A percentile compares a stretch with the other conserved stretches of the same genome.
These are phyloP conservation scores for Heliocidaris tuberculata DNA, from an alignment of 35 echinoderm and acorn worm genomes.

Conservation along the genomic window DNA sequence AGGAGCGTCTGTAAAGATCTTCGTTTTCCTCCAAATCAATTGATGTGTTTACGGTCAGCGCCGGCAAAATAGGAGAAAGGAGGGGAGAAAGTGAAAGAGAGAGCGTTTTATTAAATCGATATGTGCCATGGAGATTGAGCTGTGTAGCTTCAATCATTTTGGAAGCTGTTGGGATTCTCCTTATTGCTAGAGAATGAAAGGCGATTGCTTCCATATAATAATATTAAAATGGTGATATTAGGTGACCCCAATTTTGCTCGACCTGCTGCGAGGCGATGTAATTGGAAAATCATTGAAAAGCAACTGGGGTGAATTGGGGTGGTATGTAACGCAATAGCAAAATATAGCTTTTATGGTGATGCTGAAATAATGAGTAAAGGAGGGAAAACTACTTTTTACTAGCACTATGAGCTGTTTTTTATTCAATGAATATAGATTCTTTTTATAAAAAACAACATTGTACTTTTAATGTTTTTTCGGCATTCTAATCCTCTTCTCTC, in stretches of 20 bases:
- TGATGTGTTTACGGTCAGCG: constrained; percentile 34
- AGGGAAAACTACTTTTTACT: background rate
- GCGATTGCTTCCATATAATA: background rate
- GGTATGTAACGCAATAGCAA: too few relatives aligned
- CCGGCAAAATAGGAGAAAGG: background rate
- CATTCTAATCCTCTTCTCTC: too few relatives aligned
- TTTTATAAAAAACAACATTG: background rate
- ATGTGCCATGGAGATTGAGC: background rate
- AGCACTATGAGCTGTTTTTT: background rate
- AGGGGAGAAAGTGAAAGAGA: background rate
- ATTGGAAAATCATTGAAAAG: background rate
- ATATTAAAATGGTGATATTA: constrained; percentile 14
- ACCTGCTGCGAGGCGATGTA: background rate
- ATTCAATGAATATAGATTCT: background rate
- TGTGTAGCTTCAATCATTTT: background rate
- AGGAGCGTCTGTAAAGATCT: background rate
- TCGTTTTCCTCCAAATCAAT: constrained; percentile 25
- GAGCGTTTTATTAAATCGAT: constrained; percentile 5
- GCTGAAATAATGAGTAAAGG: background rate
- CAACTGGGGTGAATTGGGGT: background rate
- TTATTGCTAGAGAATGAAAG: background rate
- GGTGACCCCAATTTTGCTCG: background rate
- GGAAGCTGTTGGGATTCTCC: background rate
- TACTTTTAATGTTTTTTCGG: background rate
- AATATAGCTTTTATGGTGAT: background rate